Conservation (phyloP, 1,140 invertebrate genomes). For the honey bee (Apis mellifera) region DNA sequence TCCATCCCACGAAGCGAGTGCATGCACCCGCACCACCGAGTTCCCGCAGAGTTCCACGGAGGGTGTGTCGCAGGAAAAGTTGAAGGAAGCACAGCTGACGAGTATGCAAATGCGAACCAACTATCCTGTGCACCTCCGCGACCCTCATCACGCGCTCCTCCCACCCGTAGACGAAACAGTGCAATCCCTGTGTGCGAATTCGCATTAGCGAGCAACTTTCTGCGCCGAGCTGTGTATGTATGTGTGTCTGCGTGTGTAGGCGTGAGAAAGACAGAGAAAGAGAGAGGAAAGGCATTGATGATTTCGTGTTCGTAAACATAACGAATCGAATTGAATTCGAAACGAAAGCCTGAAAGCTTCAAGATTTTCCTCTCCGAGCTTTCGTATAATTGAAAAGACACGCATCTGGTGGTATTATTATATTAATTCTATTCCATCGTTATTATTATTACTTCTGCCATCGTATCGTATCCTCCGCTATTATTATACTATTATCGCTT, state of each 20-base stretch:
- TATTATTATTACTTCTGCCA: no score
- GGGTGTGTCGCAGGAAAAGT: conserved; percentile 80
- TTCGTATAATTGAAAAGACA: no score
- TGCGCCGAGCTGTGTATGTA: background rate
- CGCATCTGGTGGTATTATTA: no score
- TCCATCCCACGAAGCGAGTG: conserved; percentile 57
- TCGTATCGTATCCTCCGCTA: no score
- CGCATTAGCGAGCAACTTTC: conserved; percentile 72
- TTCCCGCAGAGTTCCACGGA: conserved; percentile 60
- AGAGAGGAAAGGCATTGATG: conserved; percentile 29
- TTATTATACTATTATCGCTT: background rate
- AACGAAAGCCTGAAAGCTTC: background rate
- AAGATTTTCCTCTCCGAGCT: background rate
- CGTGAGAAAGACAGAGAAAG: background rate
- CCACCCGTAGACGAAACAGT: conserved; percentile 65
- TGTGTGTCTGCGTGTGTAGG: background rate
- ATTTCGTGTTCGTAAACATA: conserved; percentile 38
- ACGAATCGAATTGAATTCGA: conserved; percentile 35
- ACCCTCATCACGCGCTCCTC: conserved; percentile 50
- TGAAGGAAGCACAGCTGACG: conserved; percentile 82
- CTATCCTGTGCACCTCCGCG: conserved; percentile 29
- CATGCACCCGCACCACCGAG: conserved; percentile 59
- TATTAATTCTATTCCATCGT: no score
- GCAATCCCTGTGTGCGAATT: conserved; percentile 71
- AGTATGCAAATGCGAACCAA: conserved; percentile 80